A percentile compares a stretch with the other conserved stretches of the same genome.
Conservation (phyloP, 2,888 invertebrate species). For the Megaustenia siamemsis region DNA sequence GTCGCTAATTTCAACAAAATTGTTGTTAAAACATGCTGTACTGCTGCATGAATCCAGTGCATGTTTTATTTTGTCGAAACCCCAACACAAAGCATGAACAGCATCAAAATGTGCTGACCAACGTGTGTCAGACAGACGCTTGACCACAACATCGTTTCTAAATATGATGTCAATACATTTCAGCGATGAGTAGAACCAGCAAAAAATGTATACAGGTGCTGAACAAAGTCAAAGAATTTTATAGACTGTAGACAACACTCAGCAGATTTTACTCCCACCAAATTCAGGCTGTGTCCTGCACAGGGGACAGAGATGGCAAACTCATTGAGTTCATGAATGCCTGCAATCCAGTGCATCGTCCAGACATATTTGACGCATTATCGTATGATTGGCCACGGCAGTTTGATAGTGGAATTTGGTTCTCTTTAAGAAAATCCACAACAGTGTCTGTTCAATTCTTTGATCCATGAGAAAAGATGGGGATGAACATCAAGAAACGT, state of each 20-base stretch:
- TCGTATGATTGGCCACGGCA: slow-evolving; percentile 22
- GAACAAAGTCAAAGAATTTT: not conserved
- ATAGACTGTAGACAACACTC: not conserved
- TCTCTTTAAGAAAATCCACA: too few species aligned
- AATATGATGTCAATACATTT: too few species aligned
- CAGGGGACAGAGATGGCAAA: not conserved
- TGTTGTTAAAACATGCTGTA: too few species aligned
- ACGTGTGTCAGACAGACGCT: not conserved
- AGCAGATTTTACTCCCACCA: not conserved
- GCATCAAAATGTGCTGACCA: not conserved
- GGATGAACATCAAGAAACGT: slow-evolving; percentile 27
- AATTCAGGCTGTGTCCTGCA: not conserved
- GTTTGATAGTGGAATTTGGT: not conserved
- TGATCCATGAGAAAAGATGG: slow-evolving; percentile 7
- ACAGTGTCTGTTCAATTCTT: not conserved
- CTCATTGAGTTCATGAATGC: not conserved
- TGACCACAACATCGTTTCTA: not conserved
- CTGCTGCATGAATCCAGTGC: too few species aligned
- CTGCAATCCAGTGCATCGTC: slow-evolving; percentile 14
- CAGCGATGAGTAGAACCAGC: not conserved
- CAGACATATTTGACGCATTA: slow-evolving; percentile 27
- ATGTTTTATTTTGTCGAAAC: too few species aligned
- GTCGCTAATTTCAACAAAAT: too few species aligned
- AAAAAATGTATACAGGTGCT: not conserved
- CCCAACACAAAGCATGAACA: not conserved